Evolutionary conservation across 1,140 invertebrate species (phyloP), one percentile per base, ranked within the genome.

Genomic region (Drosophila trapezifrons): DNA sequence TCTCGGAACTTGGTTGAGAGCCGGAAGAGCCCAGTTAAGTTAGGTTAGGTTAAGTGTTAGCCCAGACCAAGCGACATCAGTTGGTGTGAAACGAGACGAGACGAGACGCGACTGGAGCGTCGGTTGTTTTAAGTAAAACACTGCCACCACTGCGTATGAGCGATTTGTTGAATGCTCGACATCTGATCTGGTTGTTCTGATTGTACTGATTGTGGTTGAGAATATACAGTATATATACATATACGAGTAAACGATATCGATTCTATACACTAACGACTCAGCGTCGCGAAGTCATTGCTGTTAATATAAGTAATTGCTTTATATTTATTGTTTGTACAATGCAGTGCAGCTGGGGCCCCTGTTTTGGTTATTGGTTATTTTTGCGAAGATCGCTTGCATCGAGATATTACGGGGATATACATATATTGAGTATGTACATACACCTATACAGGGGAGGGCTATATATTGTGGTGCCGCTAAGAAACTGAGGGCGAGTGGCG

Each of bases 81-180:
- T 69, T 73, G 52, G 72, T 66, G 62, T 76, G 73, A 57, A 38
- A 70, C 38, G 73, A 22, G 60, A 55, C 43, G 62, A 65, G 43
- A 74, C 45, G 73, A 22, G 60, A 59, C 45, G 62, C 72, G 52
- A 66, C 18, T 67, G 57, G 64, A 69, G 70, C 65, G 49, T 63
- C 75, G 55, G 38, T 77, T 76, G 84, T 89, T 91, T 76, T 91
- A 91, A 91, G 90, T 91, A 91, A 90, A 91, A 91, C 90, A 91
- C 90, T 91, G 90, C 90, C 90, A 91, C 90, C 90, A 91, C 90
- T 91, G 90, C 90, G 90, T 80, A 91, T 89, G 71, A 76, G 85
- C 74, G 82, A 89, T 84, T 45, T 72, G 64, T 82, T 78, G 74
- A 72, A 51, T 58, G 18, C 37, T 72, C 78, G 56, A 78, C 71